These are phyloP conservation scores for Parochlus steinenii DNA, from an alignment of 2,888 invertebrate genomes.

Conservation along the genomic window DNA sequence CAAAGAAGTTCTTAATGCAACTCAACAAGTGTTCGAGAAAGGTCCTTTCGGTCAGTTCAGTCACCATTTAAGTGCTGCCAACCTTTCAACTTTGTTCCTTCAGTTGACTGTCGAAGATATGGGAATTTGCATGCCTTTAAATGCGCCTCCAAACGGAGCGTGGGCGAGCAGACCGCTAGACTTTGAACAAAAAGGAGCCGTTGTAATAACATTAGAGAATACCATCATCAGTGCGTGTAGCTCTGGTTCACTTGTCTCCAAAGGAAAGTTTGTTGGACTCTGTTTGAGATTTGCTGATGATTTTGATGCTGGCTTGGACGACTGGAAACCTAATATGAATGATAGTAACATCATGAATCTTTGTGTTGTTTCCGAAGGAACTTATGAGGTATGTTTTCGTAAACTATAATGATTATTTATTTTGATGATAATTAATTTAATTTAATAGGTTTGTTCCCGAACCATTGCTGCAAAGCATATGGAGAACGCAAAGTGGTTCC, in stretches of 20 bases:
- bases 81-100: slow-evolving; percentile 77
- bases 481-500: slow-evolving; percentile 93
- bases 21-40: slow-evolving; percentile 53
- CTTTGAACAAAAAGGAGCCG: slow-evolving; percentile 69
- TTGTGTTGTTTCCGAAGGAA: slow-evolving; percentile 97
- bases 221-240: slow-evolving; percentile 91
- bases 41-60: slow-evolving; percentile 65
- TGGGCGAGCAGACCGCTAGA: slow-evolving; percentile 50
- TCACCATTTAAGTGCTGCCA: slow-evolving; percentile 57
- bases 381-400: slow-evolving; percentile 94
- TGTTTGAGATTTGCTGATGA: slow-evolving; percentile 94
- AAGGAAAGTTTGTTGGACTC: slow-evolving; percentile 77
- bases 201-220: slow-evolving; percentile 88
- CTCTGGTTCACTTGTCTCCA: slow-evolving; percentile 88
- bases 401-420: background rate
- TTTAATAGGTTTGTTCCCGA: slow-evolving; percentile 30
- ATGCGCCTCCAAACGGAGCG: slow-evolving; percentile 44
- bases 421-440: background rate
- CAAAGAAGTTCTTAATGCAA: slow-evolving; percentile 63
- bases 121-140: slow-evolving; percentile 86
- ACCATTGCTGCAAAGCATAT: slow-evolving; percentile 75
- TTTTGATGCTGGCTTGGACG: slow-evolving; percentile 89
- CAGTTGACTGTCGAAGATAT: slow-evolving; percentile 93
- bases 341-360: slow-evolving; percentile 71
- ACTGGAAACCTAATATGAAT: slow-evolving; percentile 85